Percentiles rank a stretch among this genome's conserved stretches.
Conservation (phyloP, 2,113 vertebrate genomes). For the Gracilinanus agilis region DNA sequence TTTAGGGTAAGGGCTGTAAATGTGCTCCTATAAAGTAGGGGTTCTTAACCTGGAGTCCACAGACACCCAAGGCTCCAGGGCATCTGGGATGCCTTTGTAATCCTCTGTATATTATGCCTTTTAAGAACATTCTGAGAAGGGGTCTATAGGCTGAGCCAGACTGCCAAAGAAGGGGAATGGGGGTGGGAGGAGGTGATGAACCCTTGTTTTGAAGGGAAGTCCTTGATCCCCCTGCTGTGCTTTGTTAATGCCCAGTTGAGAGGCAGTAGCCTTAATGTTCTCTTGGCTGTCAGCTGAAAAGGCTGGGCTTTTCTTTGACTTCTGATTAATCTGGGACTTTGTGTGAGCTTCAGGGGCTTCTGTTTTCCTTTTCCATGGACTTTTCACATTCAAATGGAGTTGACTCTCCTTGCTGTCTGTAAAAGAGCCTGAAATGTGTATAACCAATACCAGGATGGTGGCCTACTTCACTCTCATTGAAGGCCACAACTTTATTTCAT, state of each 20-base stretch:
- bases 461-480: constrained; percentile 28
- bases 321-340: constrained; percentile 7
- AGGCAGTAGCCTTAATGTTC: neutral
- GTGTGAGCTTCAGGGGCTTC: neutral
- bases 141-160: neutral
- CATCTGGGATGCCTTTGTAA: neutral
- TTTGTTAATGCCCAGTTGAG: constrained; percentile 3
- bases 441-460: constrained; percentile 1
- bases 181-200: neutral
- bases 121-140: neutral
- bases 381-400: constrained; percentile 28
- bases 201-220: neutral
- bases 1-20: neutral
- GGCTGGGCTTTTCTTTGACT: constrained; percentile 5
- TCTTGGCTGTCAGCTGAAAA: constrained; percentile 49
- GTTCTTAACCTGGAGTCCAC: neutral
- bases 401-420: constrained; percentile 40
- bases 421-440: constrained; percentile 32
- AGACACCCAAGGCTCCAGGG: neutral
- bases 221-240: neutral
- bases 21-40: neutral
- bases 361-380: neutral
- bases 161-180: neutral
- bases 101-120: neutral
- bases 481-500: constrained; percentile 12